These are phyloP conservation scores for Hesperia comma DNA, from an alignment of 2,888 invertebrate genomes.

Conservation along the genomic window DNA sequence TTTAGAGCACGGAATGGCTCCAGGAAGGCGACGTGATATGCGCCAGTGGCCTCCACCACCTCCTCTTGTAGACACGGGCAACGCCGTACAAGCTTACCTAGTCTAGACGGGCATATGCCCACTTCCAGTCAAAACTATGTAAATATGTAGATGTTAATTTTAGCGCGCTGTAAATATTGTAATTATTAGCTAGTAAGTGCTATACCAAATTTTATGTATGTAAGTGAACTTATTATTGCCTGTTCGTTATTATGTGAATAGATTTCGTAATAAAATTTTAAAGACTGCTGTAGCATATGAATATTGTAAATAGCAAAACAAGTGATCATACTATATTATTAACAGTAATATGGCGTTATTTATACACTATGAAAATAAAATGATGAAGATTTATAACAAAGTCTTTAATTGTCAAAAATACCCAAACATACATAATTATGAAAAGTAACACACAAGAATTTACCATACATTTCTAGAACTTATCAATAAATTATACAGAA, in stretches of 20 bases:
- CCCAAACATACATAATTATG: background rate
- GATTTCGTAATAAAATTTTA: conserved; percentile 79
- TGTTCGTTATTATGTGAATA: conserved; percentile 83
- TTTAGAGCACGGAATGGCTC: conserved; percentile 88
- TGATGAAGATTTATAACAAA: conserved; percentile 74
- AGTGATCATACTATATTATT: conserved; percentile 83
- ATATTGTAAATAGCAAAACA: conserved; percentile 82
- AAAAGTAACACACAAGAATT: background rate
- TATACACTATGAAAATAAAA: conserved; percentile 80
- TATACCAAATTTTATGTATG: conserved; percentile 82
- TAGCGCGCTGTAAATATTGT: conserved; percentile 79
- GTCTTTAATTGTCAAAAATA: conserved; percentile 59
- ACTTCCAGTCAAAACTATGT: conserved; percentile 78
- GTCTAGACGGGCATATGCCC: conserved; percentile 80
- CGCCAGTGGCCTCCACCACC: conserved; percentile 80
- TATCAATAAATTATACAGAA: no score
- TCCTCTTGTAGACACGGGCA: conserved; percentile 76
- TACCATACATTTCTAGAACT: no score
- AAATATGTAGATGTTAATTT: conserved; percentile 66
- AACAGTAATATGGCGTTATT: conserved; percentile 81
- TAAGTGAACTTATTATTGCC: conserved; percentile 79
- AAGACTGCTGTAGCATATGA: conserved; percentile 85
- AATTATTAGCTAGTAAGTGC: conserved; percentile 77
- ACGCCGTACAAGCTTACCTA: conserved; percentile 87
- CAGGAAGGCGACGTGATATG: conserved; percentile 72